Conservation (phyloP, 2,797 vertebrate genomes). For the Eulemur coronatus region DNA sequence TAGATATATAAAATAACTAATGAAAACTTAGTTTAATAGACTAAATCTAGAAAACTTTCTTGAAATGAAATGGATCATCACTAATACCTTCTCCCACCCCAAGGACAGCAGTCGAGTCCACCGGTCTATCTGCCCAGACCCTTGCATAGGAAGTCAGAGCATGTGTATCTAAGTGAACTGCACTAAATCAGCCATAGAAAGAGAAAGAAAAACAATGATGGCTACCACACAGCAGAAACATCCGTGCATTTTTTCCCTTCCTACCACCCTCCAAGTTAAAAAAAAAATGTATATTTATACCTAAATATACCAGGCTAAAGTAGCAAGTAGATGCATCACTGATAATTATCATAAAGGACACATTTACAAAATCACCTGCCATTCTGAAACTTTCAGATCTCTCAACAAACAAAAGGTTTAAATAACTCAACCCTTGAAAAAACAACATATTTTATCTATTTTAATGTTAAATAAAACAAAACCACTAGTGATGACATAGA, state of each 20-base stretch:
- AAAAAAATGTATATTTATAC: not conserved
- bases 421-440: not conserved
- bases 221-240: not conserved
- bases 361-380: not conserved
- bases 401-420: not conserved
- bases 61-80: not conserved
- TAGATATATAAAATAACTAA: not conserved
- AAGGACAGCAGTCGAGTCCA: not conserved
- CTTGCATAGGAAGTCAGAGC: not conserved
- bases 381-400: not conserved
- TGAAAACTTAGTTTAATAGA: not conserved
- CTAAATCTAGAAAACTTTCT: conserved; percentile 2
- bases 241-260: not conserved
- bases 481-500: not conserved
- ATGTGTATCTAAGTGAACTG: not conserved
- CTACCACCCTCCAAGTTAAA: not conserved
- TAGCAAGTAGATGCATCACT: not conserved
- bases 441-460: not conserved
- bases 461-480: not conserved
- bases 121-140: not conserved
- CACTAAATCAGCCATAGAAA: not conserved
- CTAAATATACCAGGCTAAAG: not conserved
- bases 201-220: not conserved
- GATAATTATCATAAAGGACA: not conserved
- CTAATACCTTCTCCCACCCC: not conserved